Evolutionary conservation across 2,113 vertebrate species (phyloP).

Genomic region (Erythrocercus mccallii): DNA sequence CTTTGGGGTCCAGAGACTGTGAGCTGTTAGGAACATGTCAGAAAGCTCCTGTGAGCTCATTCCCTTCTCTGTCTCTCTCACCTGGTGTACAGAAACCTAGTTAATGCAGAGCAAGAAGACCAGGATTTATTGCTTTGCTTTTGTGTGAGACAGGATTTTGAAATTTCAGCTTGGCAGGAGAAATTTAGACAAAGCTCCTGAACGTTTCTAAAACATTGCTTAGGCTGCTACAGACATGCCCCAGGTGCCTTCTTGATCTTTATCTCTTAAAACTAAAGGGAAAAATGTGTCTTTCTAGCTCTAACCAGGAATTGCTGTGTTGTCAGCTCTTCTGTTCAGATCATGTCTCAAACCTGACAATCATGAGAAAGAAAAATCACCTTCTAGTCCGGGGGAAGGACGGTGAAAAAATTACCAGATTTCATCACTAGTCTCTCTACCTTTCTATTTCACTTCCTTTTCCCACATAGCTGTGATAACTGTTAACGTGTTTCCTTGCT

Average conservation of each 20-base stretch:
- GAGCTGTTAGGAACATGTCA: neutral
- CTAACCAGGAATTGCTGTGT: neutral
- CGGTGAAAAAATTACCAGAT: neutral
- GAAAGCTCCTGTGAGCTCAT: neutral
- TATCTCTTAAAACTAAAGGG: neutral
- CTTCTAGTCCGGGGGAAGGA: neutral
- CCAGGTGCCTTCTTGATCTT: neutral
- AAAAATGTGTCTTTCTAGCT: neutral
- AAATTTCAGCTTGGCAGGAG: neutral
- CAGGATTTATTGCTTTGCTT: neutral
- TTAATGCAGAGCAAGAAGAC: neutral
- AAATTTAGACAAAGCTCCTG: neutral
- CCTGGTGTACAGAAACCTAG: neutral
- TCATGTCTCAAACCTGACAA: neutral
- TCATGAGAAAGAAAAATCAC: neutral
- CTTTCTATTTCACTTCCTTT: neutral
- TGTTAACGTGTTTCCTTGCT: neutral
- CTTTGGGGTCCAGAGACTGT: neutral
- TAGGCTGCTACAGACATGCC: neutral
- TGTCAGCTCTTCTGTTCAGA: neutral
- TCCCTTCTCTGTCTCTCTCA: neutral
- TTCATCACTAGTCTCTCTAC: neutral
- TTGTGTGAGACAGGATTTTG: neutral
- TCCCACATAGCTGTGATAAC: neutral
- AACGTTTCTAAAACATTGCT: neutral